A percentile compares a stretch with the other conserved stretches of the same genome.
phyloP scores from a whole-genome alignment of 2,797 vertebrate species.

The Pseudotriccus pelzelni region DNA sequence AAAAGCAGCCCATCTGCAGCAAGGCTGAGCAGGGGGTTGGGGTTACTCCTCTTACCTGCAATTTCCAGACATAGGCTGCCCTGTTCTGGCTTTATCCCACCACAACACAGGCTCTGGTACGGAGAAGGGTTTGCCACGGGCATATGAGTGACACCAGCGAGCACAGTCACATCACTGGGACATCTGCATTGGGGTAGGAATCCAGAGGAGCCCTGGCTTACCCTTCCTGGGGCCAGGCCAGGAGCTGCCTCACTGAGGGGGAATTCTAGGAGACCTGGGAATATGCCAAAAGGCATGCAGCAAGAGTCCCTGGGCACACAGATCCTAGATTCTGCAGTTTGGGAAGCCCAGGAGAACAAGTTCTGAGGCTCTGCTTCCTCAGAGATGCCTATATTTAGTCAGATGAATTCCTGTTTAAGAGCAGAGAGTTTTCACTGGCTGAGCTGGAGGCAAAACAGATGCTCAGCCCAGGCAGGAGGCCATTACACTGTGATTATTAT shows the following conservation, averaged over 20 bases:
- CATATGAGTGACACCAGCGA: background rate
- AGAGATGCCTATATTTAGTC: background rate
- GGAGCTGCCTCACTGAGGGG: background rate
- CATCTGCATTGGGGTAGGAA: background rate
- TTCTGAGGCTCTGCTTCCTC: background rate
- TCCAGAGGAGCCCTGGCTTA: background rate
- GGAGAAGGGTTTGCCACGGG: background rate
- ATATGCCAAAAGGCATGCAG: background rate
- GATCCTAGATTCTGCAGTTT: background rate
- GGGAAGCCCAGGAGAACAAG: background rate
- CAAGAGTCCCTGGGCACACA: background rate
- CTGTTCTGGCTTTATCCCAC: background rate
- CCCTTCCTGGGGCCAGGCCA: background rate
- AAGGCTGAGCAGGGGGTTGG: background rate
- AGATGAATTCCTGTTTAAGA: slow-evolving; percentile 3
- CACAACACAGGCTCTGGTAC: background rate
- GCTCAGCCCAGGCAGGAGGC: slow-evolving; percentile 23
- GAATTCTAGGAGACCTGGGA: background rate
- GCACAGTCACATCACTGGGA: background rate
- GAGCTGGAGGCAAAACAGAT: slow-evolving; percentile 45
- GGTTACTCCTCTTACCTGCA: background rate
- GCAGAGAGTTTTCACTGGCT: background rate
- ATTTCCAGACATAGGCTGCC: background rate
- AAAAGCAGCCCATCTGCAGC: background rate
- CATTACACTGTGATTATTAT: slow-evolving; percentile 36